Evolutionary conservation across 2,797 vertebrate species (phyloP).

Genomic region (Pseudomugil gertrudae): DNA sequence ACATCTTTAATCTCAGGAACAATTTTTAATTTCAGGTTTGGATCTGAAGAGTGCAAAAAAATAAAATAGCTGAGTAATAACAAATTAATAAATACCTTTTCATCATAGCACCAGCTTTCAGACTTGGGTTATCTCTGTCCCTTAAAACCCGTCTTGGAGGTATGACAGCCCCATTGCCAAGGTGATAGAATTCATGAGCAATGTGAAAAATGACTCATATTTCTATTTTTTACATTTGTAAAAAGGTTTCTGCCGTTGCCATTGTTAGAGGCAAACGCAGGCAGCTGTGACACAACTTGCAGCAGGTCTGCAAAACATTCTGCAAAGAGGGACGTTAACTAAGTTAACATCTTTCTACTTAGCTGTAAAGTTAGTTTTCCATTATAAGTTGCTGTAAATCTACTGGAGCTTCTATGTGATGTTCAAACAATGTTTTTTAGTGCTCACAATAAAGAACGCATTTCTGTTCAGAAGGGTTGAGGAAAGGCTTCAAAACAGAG

Average conservation of each 20-base stretch:
- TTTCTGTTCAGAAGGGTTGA: background rate
- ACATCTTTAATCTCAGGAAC: no score
- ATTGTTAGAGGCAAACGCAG: background rate
- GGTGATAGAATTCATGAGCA: background rate
- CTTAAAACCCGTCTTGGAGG: background rate
- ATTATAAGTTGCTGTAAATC: background rate
- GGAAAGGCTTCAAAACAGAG: background rate
- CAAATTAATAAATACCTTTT: background rate
- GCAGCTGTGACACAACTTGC: background rate
- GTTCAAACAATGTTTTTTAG: background rate
- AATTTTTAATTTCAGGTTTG: no score
- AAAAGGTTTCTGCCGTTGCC: constrained; percentile 1
- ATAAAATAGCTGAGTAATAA: background rate
- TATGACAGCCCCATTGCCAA: background rate
- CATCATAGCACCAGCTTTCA: no score
- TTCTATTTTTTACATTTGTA: background rate
- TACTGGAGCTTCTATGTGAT: background rate
- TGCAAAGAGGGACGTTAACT: no score
- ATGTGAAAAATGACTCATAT: background rate
- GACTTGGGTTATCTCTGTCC: background rate
- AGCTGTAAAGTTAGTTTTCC: background rate
- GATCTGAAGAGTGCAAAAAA: no score
- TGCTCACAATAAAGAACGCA: no score
- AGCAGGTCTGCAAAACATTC: background rate
- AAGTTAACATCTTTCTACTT: no score